Conservation (phyloP, 1,140 invertebrate genomes). For the Thaumatotibia leucotreta region DNA sequence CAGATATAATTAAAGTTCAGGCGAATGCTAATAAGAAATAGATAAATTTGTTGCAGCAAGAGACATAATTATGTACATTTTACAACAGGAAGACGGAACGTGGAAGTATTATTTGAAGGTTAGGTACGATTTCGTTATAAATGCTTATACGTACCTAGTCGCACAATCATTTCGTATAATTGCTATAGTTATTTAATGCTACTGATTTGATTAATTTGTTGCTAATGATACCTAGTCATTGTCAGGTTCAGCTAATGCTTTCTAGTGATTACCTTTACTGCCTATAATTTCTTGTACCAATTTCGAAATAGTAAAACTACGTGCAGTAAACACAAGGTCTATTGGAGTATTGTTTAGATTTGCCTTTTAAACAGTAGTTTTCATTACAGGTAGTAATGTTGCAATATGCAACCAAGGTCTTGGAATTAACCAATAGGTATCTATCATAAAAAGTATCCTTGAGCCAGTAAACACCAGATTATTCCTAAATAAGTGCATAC, state of each 20-base stretch:
- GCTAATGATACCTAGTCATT: background rate
- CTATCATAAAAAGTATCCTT: slow-evolving; percentile 1
- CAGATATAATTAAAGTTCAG: background rate
- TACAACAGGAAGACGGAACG: background rate
- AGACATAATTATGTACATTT: background rate
- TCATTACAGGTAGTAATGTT: background rate
- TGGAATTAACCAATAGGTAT: background rate
- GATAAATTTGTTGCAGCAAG: background rate
- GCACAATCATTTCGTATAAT: background rate
- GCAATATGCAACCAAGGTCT: background rate
- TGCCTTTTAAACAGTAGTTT: background rate
- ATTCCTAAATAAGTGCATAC: slow-evolving; percentile 8
- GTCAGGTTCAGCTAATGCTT: background rate
- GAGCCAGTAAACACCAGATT: background rate
- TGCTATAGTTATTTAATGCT: background rate
- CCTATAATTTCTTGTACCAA: background rate
- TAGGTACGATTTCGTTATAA: background rate
- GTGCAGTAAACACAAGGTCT: background rate
- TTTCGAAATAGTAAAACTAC: background rate
- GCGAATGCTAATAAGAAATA: background rate
- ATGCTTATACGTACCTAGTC: background rate
- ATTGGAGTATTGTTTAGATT: background rate
- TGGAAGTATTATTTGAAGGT: slow-evolving; percentile 2
- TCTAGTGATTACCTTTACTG: background rate
- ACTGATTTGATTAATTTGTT: background rate